Base-by-base conservation (phyloP, 2,113 vertebrate genomes). In the Elanoides forficatus region DNA sequence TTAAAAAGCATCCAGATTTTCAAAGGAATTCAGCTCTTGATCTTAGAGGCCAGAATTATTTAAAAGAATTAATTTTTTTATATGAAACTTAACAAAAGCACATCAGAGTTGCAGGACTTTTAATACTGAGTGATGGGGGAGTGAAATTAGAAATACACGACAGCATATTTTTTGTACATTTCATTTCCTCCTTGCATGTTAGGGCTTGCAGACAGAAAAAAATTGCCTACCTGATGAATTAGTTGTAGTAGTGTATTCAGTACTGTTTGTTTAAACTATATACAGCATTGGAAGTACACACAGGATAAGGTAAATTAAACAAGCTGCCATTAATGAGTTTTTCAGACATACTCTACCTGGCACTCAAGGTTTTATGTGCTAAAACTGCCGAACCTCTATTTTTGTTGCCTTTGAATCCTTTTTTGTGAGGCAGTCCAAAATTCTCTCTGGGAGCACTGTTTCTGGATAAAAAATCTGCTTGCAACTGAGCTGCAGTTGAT, bases 321-420 rank as follows among this genome's bases (percentile, higher is more conserved):
- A 48, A 42, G 40, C 11, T 53, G 13, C 43, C 5, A 10, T 40
- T 48, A 32, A 53, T 55, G 47, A 74, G 11, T 25, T 60, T 36
- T 73, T 73, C 45, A 21, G 40, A 8, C 4, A 3, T 32, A 32
- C 60, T 36, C 36, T 93, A 38, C 16, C 27, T 19, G 16, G 7
- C 20, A 50, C 9, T 62, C 30, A 34, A 19, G 16, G 9, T 12
- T 66, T 66, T 48, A 52, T 22, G 38, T 36, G 65, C 38, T 78
- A 7, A 14, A 40, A 5, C 22, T 43, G 13, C 21, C 0, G 0
- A 55, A 23, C 9, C n/a, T 68, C 40, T 43, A 4, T 5, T 55
- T 43, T 43, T 67, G 22, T 67, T 60, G 40, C 42, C 19, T 74
- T 74, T 34, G 27, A 55, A 48, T 43, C 14, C 32, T 43, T 43